phyloP scores from a whole-genome alignment of 2,888 invertebrate species.

The Gandaritis pyraliata region DNA sequence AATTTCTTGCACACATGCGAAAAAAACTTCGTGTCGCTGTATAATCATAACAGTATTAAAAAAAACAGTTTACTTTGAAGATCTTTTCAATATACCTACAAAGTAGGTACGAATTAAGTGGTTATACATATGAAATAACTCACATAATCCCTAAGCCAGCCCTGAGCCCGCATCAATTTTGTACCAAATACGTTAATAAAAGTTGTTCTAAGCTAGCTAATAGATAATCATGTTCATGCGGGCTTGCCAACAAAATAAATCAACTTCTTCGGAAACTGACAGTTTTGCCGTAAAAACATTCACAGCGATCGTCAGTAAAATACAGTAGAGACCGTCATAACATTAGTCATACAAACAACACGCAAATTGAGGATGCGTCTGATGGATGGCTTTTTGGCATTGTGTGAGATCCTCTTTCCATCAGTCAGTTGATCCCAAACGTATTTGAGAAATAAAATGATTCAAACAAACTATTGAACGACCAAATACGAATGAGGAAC shows the following conservation, averaged over 20 bases:
- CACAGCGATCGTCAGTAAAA: conserved; percentile 19
- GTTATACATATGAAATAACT: conserved; percentile 6
- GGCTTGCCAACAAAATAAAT: conserved; percentile 49
- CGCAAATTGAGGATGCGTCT: conserved; percentile 30
- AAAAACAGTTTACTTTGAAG: too few relatives aligned
- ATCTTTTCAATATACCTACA: too few relatives aligned
- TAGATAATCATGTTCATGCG: conserved; percentile 54
- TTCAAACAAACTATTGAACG: conserved; percentile 10
- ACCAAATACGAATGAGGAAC: conserved; percentile 38
- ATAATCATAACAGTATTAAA: too few relatives aligned
- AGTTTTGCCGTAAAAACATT: conserved; percentile 24
- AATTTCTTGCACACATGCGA: too few relatives aligned
- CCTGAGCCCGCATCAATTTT: conserved; percentile 57
- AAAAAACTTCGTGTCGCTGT: too few relatives aligned
- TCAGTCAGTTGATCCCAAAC: conserved; percentile 10
- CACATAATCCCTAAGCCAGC: conserved; percentile 1
- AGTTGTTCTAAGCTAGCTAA: conserved; percentile 50
- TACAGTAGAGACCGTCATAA: conserved; percentile 21
- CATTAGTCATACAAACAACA: conserved; percentile 31
- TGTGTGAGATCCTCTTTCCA: conserved; percentile 12
- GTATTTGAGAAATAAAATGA: conserved; percentile 2
- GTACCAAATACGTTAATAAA: conserved; percentile 60
- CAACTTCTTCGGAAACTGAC: conserved; percentile 26
- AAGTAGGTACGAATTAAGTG: too few relatives aligned
- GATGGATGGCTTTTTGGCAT: conserved; percentile 27